Percentiles rank a stretch among this genome's conserved stretches.
Conservation (phyloP, 2,113 vertebrate species). For the Scomber colias region DNA sequence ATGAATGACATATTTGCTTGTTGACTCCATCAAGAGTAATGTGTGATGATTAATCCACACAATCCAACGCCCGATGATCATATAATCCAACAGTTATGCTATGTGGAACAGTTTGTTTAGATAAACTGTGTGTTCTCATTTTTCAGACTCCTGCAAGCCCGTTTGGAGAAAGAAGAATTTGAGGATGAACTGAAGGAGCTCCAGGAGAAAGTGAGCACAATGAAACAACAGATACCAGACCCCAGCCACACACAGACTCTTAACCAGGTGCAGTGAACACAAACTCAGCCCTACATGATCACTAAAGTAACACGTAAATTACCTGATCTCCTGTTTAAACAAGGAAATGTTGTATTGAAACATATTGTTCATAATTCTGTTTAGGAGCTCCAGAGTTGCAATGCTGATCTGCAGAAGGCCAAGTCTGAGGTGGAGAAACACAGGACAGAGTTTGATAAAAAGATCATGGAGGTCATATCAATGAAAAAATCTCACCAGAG, state of each 20-base stretch:
- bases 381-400: slow-evolving; percentile 86
- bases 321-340: background rate
- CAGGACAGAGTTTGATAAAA: slow-evolving; percentile 80
- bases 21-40: slow-evolving; percentile 17
- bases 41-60: slow-evolving; percentile 4
- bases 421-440: slow-evolving; percentile 79
- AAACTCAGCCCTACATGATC: background rate
- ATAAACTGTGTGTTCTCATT: background rate
- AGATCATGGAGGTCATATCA: slow-evolving; percentile 87
- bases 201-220: slow-evolving; percentile 78
- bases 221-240: slow-evolving; percentile 86
- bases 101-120: background rate
- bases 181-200: slow-evolving; percentile 93
- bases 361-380: background rate
- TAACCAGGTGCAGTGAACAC: slow-evolving; percentile 70
- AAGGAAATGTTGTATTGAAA: background rate
- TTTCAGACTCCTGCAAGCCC: slow-evolving; percentile 90
- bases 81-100: background rate
- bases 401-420: slow-evolving; percentile 81
- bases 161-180: slow-evolving; percentile 94
- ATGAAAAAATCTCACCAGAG: slow-evolving; percentile 87
- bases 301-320: background rate
- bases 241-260: slow-evolving; percentile 77
- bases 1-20: slow-evolving; percentile 5
- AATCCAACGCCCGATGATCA: slow-evolving; percentile 33